Percentiles rank a stretch among this genome's conserved stretches.
Conservation (phyloP, 2,888 invertebrate genomes). For the Hemaris fuciformis region DNA sequence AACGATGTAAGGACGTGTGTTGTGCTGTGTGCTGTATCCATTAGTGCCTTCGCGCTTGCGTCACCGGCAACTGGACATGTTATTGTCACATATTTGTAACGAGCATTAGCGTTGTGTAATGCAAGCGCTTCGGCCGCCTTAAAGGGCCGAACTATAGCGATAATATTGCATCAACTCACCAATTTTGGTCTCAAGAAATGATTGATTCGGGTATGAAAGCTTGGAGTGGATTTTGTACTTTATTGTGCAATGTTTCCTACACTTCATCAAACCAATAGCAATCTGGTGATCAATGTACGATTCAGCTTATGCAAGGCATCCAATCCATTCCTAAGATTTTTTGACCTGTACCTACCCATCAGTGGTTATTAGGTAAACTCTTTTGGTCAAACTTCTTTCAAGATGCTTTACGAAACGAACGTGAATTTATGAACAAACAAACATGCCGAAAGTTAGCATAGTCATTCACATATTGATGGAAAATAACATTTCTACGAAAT, state of each 20-base stretch:
- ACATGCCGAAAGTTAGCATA: neutral
- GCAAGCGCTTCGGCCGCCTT: neutral
- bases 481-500: no score
- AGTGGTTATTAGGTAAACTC: no score
- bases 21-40: neutral
- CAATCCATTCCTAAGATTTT: no score
- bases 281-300: no score
- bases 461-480: no score
- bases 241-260: neutral
- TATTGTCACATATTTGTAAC: conserved; percentile 1
- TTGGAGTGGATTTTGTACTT: neutral
- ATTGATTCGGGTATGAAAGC: neutral
- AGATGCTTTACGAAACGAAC: no score
- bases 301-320: neutral
- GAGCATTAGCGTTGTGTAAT: neutral
- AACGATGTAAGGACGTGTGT: no score
- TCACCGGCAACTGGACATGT: neutral
- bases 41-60: conserved; percentile 5
- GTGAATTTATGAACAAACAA: no score
- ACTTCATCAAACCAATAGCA: no score
- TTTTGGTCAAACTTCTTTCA: no score
- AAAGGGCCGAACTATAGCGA: neutral
- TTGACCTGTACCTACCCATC: no score
- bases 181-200: neutral
- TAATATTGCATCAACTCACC: neutral